phyloP scores from a whole-genome alignment of 2,888 invertebrate species.

The Troglohyphantes excavatus region DNA sequence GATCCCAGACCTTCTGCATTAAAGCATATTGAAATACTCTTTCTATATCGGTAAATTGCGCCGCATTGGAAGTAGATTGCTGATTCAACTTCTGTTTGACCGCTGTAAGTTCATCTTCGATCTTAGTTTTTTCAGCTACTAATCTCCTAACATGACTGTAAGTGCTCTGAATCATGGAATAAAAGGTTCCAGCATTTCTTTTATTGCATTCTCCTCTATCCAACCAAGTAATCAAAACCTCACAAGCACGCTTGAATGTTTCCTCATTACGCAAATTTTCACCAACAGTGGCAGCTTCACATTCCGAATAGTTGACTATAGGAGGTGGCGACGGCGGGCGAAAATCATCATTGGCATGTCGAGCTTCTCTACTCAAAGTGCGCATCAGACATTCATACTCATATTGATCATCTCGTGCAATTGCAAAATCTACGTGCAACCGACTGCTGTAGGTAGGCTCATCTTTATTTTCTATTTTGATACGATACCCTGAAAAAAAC shows the following conservation, averaged over 20 bases:
- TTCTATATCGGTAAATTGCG: constrained; percentile 99
- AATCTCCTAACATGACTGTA: constrained; percentile 95
- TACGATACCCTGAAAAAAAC: constrained; percentile 87
- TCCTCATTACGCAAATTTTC: constrained; percentile 90
- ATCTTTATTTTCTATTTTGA: constrained; percentile 82
- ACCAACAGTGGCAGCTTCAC: constrained; percentile 88
- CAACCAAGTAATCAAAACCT: constrained; percentile 94
- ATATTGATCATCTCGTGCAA: constrained; percentile 96
- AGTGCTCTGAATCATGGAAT: constrained; percentile 95
- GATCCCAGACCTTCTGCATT: constrained; percentile 99
- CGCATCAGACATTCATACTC: constrained; percentile 94
- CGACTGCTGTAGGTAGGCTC: constrained; percentile 91
- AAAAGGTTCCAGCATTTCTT: constrained; percentile 94
- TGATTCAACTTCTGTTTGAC: constrained; percentile 92
- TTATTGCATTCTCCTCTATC: constrained; percentile 97
- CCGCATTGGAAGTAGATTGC: constrained; percentile 91
- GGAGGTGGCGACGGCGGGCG: constrained; percentile 90
- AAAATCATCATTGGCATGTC: constrained; percentile 88
- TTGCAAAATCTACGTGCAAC: constrained; percentile 96
- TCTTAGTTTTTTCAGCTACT: constrained; percentile 91
- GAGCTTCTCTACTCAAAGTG: constrained; percentile 89
- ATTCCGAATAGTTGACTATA: constrained; percentile 91
- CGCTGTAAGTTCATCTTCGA: constrained; percentile 94
- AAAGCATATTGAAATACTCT: constrained; percentile 97
- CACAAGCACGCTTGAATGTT: constrained; percentile 84